Conservation (phyloP, 1,140 invertebrate species). For the Pseudomyrmex sp. region DNA sequence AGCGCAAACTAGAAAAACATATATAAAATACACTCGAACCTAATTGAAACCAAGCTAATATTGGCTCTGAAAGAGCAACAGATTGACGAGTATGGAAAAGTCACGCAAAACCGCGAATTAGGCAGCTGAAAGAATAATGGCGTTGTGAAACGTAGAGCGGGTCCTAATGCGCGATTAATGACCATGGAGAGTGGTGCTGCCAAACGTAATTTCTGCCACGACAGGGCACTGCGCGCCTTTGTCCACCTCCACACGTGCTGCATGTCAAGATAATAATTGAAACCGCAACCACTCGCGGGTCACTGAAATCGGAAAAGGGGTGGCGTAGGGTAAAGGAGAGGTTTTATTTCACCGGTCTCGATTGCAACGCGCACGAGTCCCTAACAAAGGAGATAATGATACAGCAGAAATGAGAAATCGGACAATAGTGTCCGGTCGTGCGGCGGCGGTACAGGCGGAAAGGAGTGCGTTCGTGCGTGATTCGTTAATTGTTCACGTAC, state of each 20-base stretch:
- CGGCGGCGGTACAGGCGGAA: neutral
- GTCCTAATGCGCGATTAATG: slow-evolving; percentile 64
- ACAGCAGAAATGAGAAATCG: slow-evolving; percentile 27
- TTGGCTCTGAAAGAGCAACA: neutral
- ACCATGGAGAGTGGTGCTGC: slow-evolving; percentile 52
- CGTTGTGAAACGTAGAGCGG: neutral
- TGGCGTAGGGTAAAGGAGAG: neutral
- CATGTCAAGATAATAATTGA: slow-evolving; percentile 33
- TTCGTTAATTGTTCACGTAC: slow-evolving; percentile 23
- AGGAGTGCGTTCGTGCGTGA: slow-evolving; percentile 45
- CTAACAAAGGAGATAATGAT: slow-evolving; percentile 48
- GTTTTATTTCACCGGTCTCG: slow-evolving; percentile 11
- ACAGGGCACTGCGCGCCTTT: slow-evolving; percentile 24
- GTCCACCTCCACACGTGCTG: slow-evolving; percentile 26
- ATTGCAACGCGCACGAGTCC: slow-evolving; percentile 42
- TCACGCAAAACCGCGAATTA: slow-evolving; percentile 63
- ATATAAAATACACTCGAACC: neutral
- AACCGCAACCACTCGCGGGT: slow-evolving; percentile 57
- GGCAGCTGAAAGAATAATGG: slow-evolving; percentile 65
- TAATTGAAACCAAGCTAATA: neutral
- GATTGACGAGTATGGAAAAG: neutral
- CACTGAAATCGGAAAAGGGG: slow-evolving; percentile 39
- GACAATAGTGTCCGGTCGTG: neutral
- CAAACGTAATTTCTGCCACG: slow-evolving; percentile 65
- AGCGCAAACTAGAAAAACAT: too few relatives aligned